These are phyloP conservation scores for Molossus molossus DNA, from an alignment of 2,797 vertebrate species.

Conservation along the genomic window DNA sequence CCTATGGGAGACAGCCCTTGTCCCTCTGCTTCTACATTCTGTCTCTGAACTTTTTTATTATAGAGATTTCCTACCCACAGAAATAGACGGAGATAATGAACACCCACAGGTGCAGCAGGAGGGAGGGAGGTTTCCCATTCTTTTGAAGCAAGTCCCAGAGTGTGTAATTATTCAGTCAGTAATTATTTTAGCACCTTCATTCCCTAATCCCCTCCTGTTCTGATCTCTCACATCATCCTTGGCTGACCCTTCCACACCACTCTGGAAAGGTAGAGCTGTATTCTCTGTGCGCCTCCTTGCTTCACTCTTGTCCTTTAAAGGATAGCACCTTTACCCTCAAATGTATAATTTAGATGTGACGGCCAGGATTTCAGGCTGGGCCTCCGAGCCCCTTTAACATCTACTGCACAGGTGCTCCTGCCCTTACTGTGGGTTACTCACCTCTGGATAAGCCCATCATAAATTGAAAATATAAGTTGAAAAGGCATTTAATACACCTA, in stretches of 20 bases:
- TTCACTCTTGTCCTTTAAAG: background rate
- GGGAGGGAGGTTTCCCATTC: background rate
- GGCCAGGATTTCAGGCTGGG: background rate
- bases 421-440: background rate
- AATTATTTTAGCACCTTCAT: slow-evolving; percentile 56
- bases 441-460: background rate
- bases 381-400: background rate
- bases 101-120: background rate
- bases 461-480: background rate
- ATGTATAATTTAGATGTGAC: background rate
- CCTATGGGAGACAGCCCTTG: background rate
- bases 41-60: background rate
- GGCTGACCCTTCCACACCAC: background rate
- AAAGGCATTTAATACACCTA: background rate
- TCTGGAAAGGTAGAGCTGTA: background rate
- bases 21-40: background rate
- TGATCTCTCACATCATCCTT: background rate
- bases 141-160: slow-evolving; percentile 28
- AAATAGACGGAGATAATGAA: background rate
- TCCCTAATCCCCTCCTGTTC: background rate
- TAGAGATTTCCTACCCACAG: slow-evolving; percentile 7
- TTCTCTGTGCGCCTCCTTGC: background rate
- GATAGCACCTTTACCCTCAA: background rate
- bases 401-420: background rate
- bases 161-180: background rate